phyloP scores from a whole-genome alignment of 2,888 invertebrate genomes.

The Athalia rosae region DNA sequence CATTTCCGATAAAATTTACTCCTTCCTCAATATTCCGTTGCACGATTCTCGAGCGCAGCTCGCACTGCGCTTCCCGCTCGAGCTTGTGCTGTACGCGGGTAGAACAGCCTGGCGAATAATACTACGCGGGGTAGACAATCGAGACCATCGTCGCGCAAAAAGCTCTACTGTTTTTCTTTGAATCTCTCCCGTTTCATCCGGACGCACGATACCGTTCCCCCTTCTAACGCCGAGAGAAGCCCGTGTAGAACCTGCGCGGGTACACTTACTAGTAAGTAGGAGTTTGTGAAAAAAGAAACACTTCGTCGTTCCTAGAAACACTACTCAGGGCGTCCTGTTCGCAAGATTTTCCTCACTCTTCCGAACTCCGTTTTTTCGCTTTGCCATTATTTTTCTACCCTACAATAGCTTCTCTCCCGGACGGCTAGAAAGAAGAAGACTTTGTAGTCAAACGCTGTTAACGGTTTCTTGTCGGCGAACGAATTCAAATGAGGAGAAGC shows the following conservation, averaged over 20 bases:
- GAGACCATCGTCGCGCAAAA: conserved; percentile 17
- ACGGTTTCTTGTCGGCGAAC: not conserved
- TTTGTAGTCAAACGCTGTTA: conserved; percentile 9
- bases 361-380: not conserved
- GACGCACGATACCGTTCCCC: conserved; percentile 6
- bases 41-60: no score
- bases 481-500: not conserved
- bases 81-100: no score
- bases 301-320: conserved; percentile 1
- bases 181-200: not conserved
- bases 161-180: conserved; percentile 1
- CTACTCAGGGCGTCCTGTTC: not conserved
- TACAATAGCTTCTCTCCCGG: not conserved
- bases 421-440: not conserved
- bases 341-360: conserved; percentile 3
- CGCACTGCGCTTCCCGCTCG: no score
- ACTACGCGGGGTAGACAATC: conserved; percentile 21
- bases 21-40: no score
- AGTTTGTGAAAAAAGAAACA: conserved; percentile 25
- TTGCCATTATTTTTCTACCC: conserved; percentile 8
- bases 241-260: not conserved
- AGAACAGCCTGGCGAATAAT: no score
- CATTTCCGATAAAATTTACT: no score
- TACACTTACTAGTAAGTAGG: not conserved
- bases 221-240: not conserved